These are phyloP conservation scores for Lasioglossum vierecki DNA, from an alignment of 2,888 invertebrate genomes.

Conservation along the genomic window DNA sequence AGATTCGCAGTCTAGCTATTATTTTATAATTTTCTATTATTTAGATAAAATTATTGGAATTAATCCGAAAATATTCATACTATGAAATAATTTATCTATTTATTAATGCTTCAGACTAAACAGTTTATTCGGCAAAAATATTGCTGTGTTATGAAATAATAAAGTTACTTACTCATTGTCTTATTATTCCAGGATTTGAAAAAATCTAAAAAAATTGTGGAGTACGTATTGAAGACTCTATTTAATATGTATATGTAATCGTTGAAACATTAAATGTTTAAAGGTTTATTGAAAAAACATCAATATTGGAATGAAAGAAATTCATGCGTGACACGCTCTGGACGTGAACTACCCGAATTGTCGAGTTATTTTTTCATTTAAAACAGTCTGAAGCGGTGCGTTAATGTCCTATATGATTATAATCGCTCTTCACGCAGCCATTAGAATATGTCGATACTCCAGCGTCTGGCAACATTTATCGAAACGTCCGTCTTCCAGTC, in stretches of 20 bases:
- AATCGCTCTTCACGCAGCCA: constrained; percentile 4
- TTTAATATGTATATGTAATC: not conserved
- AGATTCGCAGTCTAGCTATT: too few species aligned
- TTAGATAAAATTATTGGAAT: too few species aligned
- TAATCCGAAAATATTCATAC: too few species aligned
- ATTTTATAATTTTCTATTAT: too few species aligned
- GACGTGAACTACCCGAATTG: not conserved
- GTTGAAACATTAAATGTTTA: not conserved
- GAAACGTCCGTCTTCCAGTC: not conserved
- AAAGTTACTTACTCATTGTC: too few species aligned
- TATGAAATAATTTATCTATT: too few species aligned
- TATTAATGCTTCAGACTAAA: too few species aligned
- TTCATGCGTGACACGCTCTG: not conserved
- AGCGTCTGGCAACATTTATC: not conserved
- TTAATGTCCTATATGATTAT: not conserved
- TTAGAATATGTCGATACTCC: constrained; percentile 35
- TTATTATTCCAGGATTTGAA: too few species aligned
- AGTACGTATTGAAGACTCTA: too few species aligned
- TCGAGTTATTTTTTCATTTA: not conserved
- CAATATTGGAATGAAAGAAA: not conserved
- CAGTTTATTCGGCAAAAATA: too few species aligned
- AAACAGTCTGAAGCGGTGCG: not conserved
- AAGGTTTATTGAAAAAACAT: not conserved
- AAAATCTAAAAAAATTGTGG: too few species aligned
- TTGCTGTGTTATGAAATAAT: too few species aligned